These are phyloP conservation scores for Crotalus adamanteus DNA, from an alignment of 2,797 vertebrate genomes.

Conservation along the genomic window DNA sequence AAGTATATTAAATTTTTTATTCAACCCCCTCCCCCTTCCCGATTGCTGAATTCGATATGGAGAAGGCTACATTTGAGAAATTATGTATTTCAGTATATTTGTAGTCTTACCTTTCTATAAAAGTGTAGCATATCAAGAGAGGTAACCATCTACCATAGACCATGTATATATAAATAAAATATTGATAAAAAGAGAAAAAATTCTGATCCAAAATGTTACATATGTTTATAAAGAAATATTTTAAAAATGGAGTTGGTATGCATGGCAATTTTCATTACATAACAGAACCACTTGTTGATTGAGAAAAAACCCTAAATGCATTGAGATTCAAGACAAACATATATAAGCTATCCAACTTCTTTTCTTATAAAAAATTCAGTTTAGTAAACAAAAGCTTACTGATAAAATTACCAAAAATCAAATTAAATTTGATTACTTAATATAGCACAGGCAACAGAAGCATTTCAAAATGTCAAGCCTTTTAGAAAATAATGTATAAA, in stretches of 20 bases:
- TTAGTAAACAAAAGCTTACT: neutral
- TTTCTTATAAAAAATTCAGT: neutral
- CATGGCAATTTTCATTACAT: neutral
- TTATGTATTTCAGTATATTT: neutral
- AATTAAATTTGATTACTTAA: neutral
- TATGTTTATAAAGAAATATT: fast-evolving
- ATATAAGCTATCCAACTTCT: neutral
- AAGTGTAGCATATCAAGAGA: neutral
- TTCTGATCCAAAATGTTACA: neutral
- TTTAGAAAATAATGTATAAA: neutral
- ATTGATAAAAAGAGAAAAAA: neutral
- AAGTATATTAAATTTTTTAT: neutral
- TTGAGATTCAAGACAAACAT: neutral
- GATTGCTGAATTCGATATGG: neutral
- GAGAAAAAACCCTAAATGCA: neutral
- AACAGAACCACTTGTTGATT: neutral
- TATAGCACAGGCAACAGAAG: neutral
- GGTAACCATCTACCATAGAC: neutral
- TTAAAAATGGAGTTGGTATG: neutral
- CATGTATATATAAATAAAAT: neutral
- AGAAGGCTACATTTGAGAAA: neutral
- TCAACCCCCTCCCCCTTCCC: neutral
- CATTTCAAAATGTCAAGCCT: neutral
- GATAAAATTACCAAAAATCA: neutral
- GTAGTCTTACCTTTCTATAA: neutral